Conservation (phyloP, 2,113 vertebrate species). For the Mobula hypostoma region DNA sequence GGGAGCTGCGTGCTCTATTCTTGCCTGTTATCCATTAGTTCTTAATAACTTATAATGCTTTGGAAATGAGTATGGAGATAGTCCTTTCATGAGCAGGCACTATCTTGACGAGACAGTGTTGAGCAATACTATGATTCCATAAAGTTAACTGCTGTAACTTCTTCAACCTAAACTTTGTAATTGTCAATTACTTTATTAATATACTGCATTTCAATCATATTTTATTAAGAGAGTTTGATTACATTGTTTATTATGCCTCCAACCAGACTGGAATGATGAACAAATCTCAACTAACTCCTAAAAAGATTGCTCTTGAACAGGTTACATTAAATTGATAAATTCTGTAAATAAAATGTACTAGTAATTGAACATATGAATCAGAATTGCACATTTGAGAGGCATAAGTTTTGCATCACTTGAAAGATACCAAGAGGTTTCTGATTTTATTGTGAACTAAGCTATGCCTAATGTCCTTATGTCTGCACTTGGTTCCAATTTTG, state of each 20-base stretch:
- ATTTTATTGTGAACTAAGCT: background rate
- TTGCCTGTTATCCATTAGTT: too few relatives aligned
- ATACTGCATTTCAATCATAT: background rate
- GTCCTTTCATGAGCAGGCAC: too few relatives aligned
- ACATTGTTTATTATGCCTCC: background rate
- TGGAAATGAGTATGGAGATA: too few relatives aligned
- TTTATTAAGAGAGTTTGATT: background rate
- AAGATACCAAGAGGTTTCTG: background rate
- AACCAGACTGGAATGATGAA: background rate
- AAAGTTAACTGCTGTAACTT: background rate
- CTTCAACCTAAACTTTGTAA: background rate
- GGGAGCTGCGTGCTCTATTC: too few relatives aligned
- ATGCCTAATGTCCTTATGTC: background rate
- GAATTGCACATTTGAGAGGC: background rate
- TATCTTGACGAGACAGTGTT: too few relatives aligned
- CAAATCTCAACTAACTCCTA: slow-evolving; percentile 10
- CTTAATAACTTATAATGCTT: too few relatives aligned
- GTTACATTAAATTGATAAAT: background rate
- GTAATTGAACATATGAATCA: background rate
- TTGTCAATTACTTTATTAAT: background rate
- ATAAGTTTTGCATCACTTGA: slow-evolving; percentile 19
- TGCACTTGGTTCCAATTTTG: slow-evolving; percentile 20
- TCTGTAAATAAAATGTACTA: background rate
- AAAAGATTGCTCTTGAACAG: background rate
- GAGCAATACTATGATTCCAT: too few relatives aligned